Percentiles rank a stretch among this genome's conserved stretches.
Evolutionary conservation across 2,888 invertebrate genomes (phyloP).

Genomic region (Epiblema foenella): DNA sequence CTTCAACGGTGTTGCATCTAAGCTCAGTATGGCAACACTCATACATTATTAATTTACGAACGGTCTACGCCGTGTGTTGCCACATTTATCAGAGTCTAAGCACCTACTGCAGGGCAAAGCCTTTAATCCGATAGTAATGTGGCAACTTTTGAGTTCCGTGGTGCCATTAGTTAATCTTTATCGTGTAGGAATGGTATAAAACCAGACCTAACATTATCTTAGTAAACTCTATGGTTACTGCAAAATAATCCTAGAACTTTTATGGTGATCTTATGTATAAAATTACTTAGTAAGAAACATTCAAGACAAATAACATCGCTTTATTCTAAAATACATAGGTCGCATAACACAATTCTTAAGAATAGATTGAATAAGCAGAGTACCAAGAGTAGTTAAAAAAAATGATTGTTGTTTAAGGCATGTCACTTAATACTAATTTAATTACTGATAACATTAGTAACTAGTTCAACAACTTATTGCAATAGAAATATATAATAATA

Average conservation of each 20-base stretch:
- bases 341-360: background rate
- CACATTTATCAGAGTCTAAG: slow-evolving; percentile 21
- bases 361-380: background rate
- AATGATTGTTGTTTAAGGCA: background rate
- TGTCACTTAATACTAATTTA: background rate
- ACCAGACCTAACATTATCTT: background rate
- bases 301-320: background rate
- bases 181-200: slow-evolving; percentile 1
- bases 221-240: background rate
- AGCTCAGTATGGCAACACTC: slow-evolving; percentile 8
- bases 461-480: no score
- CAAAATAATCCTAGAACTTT: background rate
- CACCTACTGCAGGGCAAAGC: slow-evolving; percentile 24
- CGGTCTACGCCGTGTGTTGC: slow-evolving; percentile 2
- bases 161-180: slow-evolving; percentile 25
- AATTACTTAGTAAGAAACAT: background rate
- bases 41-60: slow-evolving; percentile 7
- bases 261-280: background rate
- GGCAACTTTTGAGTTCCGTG: slow-evolving; percentile 18
- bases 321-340: no score
- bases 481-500: no score
- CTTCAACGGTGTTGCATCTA: background rate
- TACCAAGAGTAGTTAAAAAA: background rate
- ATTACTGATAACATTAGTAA: background rate
- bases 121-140: slow-evolving; percentile 32